Evolutionary conservation across 2,113 vertebrate genomes (phyloP).

Genomic region (Tonatia bakeri): DNA sequence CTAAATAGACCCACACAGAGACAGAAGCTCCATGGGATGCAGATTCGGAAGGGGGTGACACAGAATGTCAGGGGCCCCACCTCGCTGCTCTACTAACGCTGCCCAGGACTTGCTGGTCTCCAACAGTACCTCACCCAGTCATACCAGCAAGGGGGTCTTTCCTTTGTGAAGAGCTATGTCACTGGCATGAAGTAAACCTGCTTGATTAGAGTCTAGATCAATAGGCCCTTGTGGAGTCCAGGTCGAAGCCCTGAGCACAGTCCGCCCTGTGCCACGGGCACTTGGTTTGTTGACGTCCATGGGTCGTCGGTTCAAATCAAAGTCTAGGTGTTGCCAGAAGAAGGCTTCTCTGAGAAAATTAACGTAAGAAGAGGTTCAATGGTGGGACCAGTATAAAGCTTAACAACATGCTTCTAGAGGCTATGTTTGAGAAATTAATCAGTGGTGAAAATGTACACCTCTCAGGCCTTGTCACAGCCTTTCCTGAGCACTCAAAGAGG

Average conservation of each 20-base stretch:
- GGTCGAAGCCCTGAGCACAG: background rate
- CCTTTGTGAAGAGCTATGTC: background rate
- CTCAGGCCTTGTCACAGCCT: background rate
- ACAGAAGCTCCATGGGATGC: background rate
- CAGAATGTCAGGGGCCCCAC: background rate
- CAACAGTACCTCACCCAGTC: background rate
- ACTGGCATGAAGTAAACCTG: background rate
- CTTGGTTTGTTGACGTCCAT: background rate
- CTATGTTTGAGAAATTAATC: background rate
- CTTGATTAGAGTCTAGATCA: background rate
- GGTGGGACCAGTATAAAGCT: background rate
- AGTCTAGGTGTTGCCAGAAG: background rate
- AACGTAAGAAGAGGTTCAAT: background rate
- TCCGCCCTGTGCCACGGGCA: background rate
- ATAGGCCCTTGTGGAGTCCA: background rate
- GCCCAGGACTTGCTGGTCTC: background rate
- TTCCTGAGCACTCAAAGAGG: background rate
- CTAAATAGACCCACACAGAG: background rate
- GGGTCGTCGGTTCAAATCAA: background rate
- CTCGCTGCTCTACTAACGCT: background rate
- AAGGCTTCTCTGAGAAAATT: slow-evolving; percentile 7
- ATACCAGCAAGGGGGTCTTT: background rate
- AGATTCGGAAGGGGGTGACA: background rate
- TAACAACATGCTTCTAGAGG: background rate
- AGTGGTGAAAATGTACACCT: background rate